Conservation (phyloP, 2,797 vertebrate genomes). For the Aldrovandia affinis region DNA sequence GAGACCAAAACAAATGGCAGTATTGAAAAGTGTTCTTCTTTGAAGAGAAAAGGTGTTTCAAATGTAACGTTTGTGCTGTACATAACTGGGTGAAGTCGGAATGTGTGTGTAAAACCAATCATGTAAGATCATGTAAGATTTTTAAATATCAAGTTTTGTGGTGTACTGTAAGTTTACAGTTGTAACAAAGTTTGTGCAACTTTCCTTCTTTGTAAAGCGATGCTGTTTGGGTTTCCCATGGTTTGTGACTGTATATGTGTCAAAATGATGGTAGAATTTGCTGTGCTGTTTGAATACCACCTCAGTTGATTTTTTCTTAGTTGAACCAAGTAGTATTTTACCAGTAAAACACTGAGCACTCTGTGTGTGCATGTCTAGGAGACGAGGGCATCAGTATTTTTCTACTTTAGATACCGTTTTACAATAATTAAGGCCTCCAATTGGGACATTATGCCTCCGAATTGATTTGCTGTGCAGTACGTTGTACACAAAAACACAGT, state of each 20-base stretch:
- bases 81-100: constrained; percentile 23
- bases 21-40: not conserved
- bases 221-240: constrained; percentile 14
- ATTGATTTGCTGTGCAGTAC: not conserved
- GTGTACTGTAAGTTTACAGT: constrained; percentile 11
- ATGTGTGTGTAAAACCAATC: constrained; percentile 16
- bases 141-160: constrained; percentile 26
- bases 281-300: not conserved
- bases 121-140: constrained; percentile 14
- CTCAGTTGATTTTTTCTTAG: not conserved
- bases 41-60: constrained; percentile 14
- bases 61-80: constrained; percentile 29
- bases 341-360: constrained; percentile 6
- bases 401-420: constrained; percentile 15
- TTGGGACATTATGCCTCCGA: not conserved
- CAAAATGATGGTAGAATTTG: not conserved
- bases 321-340: constrained; percentile 1
- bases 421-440: not conserved
- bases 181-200: constrained; percentile 4
- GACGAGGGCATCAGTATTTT: not conserved
- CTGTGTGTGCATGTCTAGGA: constrained; percentile 1
- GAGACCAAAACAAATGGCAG: constrained; percentile 12
- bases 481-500: not conserved
- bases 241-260: not conserved
- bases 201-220: constrained; percentile 9